These are phyloP conservation scores for Limnephilus marmoratus DNA, from an alignment of 2,888 invertebrate genomes.

Conservation along the genomic window DNA sequence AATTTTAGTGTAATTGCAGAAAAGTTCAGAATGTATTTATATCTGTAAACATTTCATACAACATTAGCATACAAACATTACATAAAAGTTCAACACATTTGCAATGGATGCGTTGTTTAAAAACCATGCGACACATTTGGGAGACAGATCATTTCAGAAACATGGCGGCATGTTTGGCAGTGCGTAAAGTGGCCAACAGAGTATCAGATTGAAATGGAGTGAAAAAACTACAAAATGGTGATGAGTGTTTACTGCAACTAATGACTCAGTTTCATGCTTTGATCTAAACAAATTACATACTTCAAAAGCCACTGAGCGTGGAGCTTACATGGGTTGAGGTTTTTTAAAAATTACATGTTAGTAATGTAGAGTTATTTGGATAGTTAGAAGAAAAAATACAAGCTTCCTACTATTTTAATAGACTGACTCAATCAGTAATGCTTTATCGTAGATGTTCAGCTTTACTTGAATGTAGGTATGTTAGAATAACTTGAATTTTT, in stretches of 20 bases:
- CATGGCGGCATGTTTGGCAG: background rate
- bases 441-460: background rate
- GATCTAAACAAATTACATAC: slow-evolving; percentile 57
- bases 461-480: background rate
- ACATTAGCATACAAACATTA: too few relatives aligned
- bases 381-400: background rate
- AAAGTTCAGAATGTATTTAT: background rate
- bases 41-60: background rate
- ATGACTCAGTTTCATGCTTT: slow-evolving; percentile 58
- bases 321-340: slow-evolving; percentile 8
- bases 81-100: too few relatives aligned
- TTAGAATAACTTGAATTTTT: background rate
- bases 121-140: background rate
- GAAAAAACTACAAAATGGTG: slow-evolving; percentile 5
- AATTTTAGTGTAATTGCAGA: background rate
- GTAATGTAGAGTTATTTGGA: background rate
- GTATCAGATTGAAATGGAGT: slow-evolving; percentile 2
- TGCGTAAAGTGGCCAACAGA: background rate
- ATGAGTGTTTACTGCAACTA: slow-evolving; percentile 47
- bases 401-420: background rate
- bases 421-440: background rate
- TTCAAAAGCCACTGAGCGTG: slow-evolving; percentile 26
- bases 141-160: background rate
- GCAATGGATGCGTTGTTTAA: background rate
- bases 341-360: background rate